Base-by-base conservation (phyloP, 2,797 vertebrate genomes). In the Pseudomugil gertrudae region DNA sequence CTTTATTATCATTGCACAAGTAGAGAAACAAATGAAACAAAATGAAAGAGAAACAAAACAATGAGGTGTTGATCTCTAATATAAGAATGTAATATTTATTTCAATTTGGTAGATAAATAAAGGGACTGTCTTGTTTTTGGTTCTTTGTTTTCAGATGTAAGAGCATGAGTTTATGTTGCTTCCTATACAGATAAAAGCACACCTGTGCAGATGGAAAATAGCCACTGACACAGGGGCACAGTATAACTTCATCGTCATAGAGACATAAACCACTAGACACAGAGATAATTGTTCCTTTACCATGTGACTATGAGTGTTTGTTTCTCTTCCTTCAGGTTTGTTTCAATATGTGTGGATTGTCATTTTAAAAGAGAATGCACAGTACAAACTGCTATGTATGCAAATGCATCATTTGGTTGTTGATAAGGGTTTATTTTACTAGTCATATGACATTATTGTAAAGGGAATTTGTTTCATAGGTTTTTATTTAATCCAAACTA, bases 191-290 rank as follows among this genome's bases (percentile, higher is more conserved):
- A 1, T 19, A 11, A 7, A 23, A n/a, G 48, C 54, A 55, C 56
- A 84, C 53, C 63, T 82, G 61, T 51, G 29, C 33, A 55, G 51
- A 51, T 77, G 21, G 26, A 65, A 65, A 55, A 17, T 50, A 57
- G 61, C 10, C 5, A 48, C 24, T 61, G 38, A 63, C 35, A 14
- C 33, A 0, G 11, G 26, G 66, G 62, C 45, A 63, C 57, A 74
- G 50, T 69, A 26, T 47, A 71, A 59, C 52, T 56, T 21, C 17
- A 79, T 85, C 2, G 79, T 60, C 87, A 86, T 87, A 26, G 87
- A 67, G 72, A 91, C 79, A 64, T 19, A 66, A 68, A 62, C 79
- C 86, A 86, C 79, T 80, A 75, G 84, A 45, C 66, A 40, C 11
- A 2, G 21, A 76, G 62, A 80, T 64, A 69, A 74, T 57, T 9